Base-by-base conservation (phyloP, 2,888 invertebrate genomes). In the Xylocampa areola region DNA sequence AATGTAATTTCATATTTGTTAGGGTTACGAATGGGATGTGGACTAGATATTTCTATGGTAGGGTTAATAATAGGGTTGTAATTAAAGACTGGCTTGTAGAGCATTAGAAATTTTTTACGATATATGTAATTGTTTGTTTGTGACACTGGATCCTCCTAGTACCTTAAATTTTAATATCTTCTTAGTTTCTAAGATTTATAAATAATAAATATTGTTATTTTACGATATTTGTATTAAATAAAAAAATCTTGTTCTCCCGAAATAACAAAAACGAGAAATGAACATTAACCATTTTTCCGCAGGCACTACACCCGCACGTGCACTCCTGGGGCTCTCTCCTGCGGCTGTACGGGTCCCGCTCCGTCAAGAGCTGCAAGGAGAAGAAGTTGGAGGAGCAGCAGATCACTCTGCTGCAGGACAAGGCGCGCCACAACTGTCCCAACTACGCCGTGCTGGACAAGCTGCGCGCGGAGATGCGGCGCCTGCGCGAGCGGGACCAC, bases 281-380 rank as follows among this genome's bases (percentile, higher is more conserved):
- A 6, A 11, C 23, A 6, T 33, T 4, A 8, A 4, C 3, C 8
- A 30, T 19, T 8, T 6, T 35, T 0, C 2, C 11, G 64, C 49
- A 89, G 96, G 96, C 96, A 45, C 94, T 99, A 21, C 99, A 99
- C 94, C 99, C 99, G 0, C 98, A 99, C 85, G 97, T 99, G 47
- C 96, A 95, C 19, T 98, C 97, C 1, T 99, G 99, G 98, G 99
- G 99, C 48, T 98, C 99, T 0, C 94, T 99, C 36, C 92, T 99
- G 7, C 96, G 99, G 0, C 95, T 99, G 25, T 99, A 99, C 88
- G 99, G 98, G 47, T 98, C 97, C 77, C 96, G 97, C 30, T 98
- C 98, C 3, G 97, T 98, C 13, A 98, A 98, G 87, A 97, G 97
- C 59, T 97, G 98, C 82, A 98, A 98, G 82, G 98, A 98, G 87